Evolutionary conservation across 2,113 vertebrate species (phyloP), one percentile per base, ranked within the genome.

Genomic region (Trichomycterus rosablanca): DNA sequence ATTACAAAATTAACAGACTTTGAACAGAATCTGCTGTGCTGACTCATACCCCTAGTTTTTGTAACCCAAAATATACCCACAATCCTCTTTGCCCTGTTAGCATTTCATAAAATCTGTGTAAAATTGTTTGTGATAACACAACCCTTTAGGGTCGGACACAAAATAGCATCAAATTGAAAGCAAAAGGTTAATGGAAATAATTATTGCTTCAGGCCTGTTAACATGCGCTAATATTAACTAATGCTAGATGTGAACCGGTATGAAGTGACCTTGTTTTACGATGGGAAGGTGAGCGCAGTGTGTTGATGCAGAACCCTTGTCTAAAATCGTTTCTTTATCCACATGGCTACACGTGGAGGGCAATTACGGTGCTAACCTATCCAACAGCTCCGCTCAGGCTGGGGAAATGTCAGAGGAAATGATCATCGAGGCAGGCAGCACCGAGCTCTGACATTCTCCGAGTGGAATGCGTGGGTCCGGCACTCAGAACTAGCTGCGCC

Each of bases 171-270:
- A 35, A 14, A 49, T 65, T 48, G 49, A 48, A 66, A 68, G 45
- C 42, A 39, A 68, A 76, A 74, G 71, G 52, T 68, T 71, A 71
- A 76, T 76, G 68, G 68, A 68, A 59, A 66, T 73, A 67, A 73
- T 63, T 51, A 70, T 30, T 23, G 45, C 74, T 65, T 52, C 22
- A 53, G 64, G 70, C 49, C 63, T 40, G 3, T 30, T 3, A 3
- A 30, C 26, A 7, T n/a, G 26, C 26, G 26, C 26, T 30, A 44
- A 32, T 60, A 48, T 48, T n/a, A 15, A n/a, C 54, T 24, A 12
- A 50, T 35, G 42, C 24, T 57, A 55, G 60, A 52, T 61, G 63
- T 10, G 20, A n/a, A 52, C 32, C 43, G 58, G 39, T 54, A 40
- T 16, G 22, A 22, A 55, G 56, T 71, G 60, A 76, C 67, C 74